Conservation (phyloP, 2,797 vertebrate species). For the Brotula barbata region DNA sequence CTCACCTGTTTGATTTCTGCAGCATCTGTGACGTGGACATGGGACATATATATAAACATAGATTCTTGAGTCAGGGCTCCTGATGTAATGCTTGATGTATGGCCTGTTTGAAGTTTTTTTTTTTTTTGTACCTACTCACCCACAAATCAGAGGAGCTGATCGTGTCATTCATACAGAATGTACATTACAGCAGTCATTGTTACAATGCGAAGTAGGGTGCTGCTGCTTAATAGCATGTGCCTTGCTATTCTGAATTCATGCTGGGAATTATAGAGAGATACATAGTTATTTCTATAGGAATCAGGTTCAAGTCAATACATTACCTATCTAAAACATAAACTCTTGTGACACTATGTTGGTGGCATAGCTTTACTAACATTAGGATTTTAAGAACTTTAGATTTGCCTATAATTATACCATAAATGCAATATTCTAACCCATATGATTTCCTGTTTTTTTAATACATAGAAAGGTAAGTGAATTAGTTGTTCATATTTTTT, state of each 20-base stretch:
- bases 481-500: slow-evolving; percentile 54
- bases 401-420: slow-evolving; percentile 56
- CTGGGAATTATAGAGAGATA: slow-evolving; percentile 42
- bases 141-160: slow-evolving; percentile 38
- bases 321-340: neutral
- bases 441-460: slow-evolving; percentile 29
- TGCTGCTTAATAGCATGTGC: slow-evolving; percentile 73
- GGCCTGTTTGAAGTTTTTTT: slow-evolving; percentile 50
- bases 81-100: slow-evolving; percentile 53
- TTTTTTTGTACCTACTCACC: slow-evolving; percentile 38
- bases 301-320: slow-evolving; percentile 41
- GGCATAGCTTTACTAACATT: slow-evolving; percentile 76
- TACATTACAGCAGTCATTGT: slow-evolving; percentile 55
- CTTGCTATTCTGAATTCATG: slow-evolving; percentile 66
- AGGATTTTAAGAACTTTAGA: slow-evolving; percentile 46
- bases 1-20: slow-evolving; percentile 65
- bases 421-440: slow-evolving; percentile 52
- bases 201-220: slow-evolving; percentile 51
- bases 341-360: slow-evolving; percentile 56
- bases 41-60: slow-evolving; percentile 34
- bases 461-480: slow-evolving; percentile 26
- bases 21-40: slow-evolving; percentile 55
- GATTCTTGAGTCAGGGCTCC: slow-evolving; percentile 56
- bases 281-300: slow-evolving; percentile 44
- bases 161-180: slow-evolving; percentile 44